These are phyloP conservation scores for Tenthredo amoena DNA, from an alignment of 2,888 invertebrate genomes.

Conservation along the genomic window DNA sequence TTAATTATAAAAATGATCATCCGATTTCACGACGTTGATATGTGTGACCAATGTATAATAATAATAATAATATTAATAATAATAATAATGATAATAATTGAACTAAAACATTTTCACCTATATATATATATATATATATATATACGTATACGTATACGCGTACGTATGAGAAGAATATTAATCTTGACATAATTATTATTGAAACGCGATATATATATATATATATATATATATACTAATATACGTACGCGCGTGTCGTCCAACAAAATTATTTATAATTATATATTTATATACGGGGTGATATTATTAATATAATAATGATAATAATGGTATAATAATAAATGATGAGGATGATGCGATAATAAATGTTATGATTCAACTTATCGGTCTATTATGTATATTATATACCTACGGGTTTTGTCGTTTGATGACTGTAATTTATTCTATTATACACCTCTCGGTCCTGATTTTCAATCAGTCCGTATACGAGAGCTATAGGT, in stretches of 20 bases:
- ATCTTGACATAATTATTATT: background rate
- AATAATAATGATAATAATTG: slow-evolving; percentile 9
- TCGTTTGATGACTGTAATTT: slow-evolving; percentile 49
- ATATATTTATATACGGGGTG: background rate
- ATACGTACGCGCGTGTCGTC: slow-evolving; percentile 1
- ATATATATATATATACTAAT: background rate
- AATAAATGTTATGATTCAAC: slow-evolving; percentile 56
- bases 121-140: background rate
- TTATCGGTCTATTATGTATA: slow-evolving; percentile 27
- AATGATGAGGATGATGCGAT: slow-evolving; percentile 56
- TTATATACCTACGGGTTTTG: slow-evolving; percentile 16
- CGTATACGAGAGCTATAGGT: slow-evolving; percentile 18
- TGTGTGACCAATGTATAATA: slow-evolving; percentile 20
- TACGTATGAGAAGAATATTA: background rate
- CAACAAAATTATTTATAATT: background rate
- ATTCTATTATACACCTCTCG: slow-evolving; percentile 28
- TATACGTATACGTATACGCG: background rate
- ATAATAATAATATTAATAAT: slow-evolving; percentile 11
- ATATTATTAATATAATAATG: slow-evolving; percentile 3
- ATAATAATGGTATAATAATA: background rate
- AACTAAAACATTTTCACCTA: slow-evolving; percentile 24
- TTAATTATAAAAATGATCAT: background rate
- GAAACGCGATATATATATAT: background rate
- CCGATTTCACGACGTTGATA: slow-evolving; percentile 4
- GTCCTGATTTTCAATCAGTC: slow-evolving; percentile 40